Evolutionary conservation across 2,888 invertebrate genomes (phyloP), one percentile per base, ranked within the genome.

Genomic region (Sepiola atlantica): DNA sequence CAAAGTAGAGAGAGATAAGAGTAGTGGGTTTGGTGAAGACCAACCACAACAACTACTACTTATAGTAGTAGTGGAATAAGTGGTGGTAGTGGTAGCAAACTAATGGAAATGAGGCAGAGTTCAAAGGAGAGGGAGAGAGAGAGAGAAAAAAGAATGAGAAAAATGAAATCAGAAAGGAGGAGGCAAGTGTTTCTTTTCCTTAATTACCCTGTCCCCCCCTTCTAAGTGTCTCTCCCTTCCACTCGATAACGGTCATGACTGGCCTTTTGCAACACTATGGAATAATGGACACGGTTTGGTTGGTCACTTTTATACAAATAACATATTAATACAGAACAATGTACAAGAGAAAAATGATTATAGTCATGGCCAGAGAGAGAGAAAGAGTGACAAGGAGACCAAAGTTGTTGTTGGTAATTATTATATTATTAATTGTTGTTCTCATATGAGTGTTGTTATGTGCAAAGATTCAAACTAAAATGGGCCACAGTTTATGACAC

Each of bases 221-320:
- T 54, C 45, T 91, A 55, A 45, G 55, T 24, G 92, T 45, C 21
- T 92, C 35, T 92, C 35, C 28, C 92, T 35, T 55, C 57, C 93
- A 93, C 57, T 55, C 57, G 32, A 61, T 55, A 55, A 61, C 57
- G 93, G 93, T 61, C 93, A 93, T 93, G 93, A 93, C 93, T 93
- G 93, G 93, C 93, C 93, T 93, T 93, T 61, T 10, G 55, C 55
- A 61, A 32, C 93, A 35, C 93, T 93, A 93, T 93, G 93, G 55
- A 93, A 93, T 93, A 93, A 93, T 93, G 93, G 93, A 93, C 93
- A 93, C 35, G 61, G 57, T 93, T 93, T 93, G 57, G 55, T 93
- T 93, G 93, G 93, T 93, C 93, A 93, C 93, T 93, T 93, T 93
- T 93, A 93, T 93, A 93, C 93, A 93, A 55, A 93, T 93, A 93